A percentile compares a stretch with the other conserved stretches of the same genome.
Evolutionary conservation across 2,113 vertebrate species (phyloP).

Genomic region (Mesitornis unicolor): DNA sequence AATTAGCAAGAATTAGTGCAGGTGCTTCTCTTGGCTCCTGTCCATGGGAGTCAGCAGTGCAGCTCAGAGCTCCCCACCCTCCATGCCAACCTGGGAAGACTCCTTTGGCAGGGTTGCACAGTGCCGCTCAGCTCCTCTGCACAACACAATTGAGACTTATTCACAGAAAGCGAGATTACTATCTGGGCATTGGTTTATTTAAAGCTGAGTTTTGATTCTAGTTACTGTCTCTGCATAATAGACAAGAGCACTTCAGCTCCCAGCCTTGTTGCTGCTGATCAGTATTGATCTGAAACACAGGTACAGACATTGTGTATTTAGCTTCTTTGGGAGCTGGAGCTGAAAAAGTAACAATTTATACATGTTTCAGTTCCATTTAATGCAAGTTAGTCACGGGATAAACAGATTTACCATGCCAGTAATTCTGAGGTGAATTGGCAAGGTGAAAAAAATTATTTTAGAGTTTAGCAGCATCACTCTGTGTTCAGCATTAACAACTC

Average conservation of each 20-base stretch:
- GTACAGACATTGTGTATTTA: not conserved
- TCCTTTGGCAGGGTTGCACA: not conserved
- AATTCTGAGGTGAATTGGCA: not conserved
- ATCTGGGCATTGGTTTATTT: not conserved
- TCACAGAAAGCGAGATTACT: not conserved
- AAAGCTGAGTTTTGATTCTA: not conserved
- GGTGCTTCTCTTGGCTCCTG: not conserved
- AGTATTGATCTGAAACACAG: not conserved
- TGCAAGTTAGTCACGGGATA: not conserved
- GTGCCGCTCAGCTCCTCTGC: not conserved
- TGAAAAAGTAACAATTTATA: not conserved
- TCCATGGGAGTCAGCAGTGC: not conserved
- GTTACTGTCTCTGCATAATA: not conserved
- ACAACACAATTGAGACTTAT: not conserved
- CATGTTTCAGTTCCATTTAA: not conserved
- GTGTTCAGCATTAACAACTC: not conserved
- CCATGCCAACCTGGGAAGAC: not conserved
- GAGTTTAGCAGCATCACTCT: not conserved
- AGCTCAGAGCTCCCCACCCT: not conserved
- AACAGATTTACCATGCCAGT: not conserved
- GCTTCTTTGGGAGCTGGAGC: not conserved
- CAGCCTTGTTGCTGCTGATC: not conserved
- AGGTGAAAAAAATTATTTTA: not conserved
- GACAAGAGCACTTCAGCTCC: not conserved
- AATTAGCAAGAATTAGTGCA: slow-evolving; percentile 22